Percentiles rank a stretch among this genome's conserved stretches.
phyloP scores from a whole-genome alignment of 2,797 vertebrate genomes.

The Lacerta viridis region DNA sequence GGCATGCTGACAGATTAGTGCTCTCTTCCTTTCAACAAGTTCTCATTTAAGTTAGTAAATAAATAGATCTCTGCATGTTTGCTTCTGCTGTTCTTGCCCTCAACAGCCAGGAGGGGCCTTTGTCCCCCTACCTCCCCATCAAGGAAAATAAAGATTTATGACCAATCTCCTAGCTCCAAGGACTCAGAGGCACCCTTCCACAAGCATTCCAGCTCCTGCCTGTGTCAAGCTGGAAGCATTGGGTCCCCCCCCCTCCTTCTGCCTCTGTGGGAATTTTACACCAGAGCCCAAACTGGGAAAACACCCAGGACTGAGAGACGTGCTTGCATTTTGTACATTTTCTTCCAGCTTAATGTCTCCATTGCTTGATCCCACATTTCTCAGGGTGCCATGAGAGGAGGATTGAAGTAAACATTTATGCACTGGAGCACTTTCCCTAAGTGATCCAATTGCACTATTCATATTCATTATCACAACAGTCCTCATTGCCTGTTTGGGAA shows the following conservation, averaged over 20 bases:
- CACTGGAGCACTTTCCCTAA: background rate
- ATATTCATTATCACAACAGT: background rate
- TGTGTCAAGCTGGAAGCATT: background rate
- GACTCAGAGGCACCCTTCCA: background rate
- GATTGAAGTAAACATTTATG: background rate
- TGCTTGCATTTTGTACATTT: background rate
- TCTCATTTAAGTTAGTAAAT: background rate
- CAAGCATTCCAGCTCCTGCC: background rate
- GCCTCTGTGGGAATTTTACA: background rate
- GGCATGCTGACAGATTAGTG: background rate
- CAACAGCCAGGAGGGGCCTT: background rate
- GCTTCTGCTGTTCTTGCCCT: background rate
- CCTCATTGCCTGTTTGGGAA: background rate
- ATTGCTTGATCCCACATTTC: no score
- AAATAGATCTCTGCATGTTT: background rate
- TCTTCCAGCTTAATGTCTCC: background rate
- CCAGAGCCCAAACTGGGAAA: background rate
- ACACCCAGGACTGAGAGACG: background rate
- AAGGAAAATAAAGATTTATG: slow-evolving; percentile 14
- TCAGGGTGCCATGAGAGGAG: background rate
- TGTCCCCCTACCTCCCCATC: background rate
- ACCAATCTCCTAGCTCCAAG: background rate
- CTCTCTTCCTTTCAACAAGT: slow-evolving; percentile 29
- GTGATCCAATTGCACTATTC: background rate
- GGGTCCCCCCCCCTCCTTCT: background rate